Evolutionary conservation across 1,140 invertebrate genomes (phyloP).

Genomic region (Drosophila orosa): DNA sequence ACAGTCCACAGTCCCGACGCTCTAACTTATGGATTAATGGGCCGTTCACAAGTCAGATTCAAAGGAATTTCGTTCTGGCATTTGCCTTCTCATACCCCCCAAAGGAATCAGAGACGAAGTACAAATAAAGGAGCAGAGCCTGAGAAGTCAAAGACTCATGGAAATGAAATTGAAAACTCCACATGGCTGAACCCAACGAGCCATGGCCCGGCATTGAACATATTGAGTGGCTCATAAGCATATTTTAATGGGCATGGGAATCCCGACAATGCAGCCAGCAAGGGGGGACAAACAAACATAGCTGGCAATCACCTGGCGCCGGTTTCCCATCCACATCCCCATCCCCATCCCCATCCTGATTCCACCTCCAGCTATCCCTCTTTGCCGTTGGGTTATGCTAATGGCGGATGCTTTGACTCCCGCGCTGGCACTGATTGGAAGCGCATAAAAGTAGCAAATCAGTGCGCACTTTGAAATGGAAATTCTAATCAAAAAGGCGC

Average conservation of each 20-base stretch:
- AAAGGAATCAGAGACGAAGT: neutral
- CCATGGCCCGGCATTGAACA: conserved; percentile 32
- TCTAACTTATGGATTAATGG: neutral
- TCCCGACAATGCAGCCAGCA: conserved; percentile 25
- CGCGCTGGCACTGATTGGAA: conserved; percentile 68
- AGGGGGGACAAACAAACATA: conserved; percentile 49
- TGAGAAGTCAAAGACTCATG: conserved; percentile 9
- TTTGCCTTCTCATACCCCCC: neutral
- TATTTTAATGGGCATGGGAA: conserved; percentile 33
- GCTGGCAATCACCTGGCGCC: conserved; percentile 72
- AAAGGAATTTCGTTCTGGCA: conserved; percentile 6
- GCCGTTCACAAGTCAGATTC: neutral
- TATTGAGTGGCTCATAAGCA: conserved; percentile 49
- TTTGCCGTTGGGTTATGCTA: conserved; percentile 68
- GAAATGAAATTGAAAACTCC: conserved; percentile 32
- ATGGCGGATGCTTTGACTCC: conserved; percentile 66
- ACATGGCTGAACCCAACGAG: conserved; percentile 33
- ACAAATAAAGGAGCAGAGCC: conserved; percentile 2
- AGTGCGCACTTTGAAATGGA: conserved; percentile 77
- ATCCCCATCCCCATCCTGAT: conserved; percentile 1
- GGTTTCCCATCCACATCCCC: conserved; percentile 19
- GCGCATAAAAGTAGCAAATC: conserved; percentile 80
- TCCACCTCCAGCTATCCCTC: conserved; percentile 6
- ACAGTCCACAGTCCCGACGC: neutral
- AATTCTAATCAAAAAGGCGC: conserved; percentile 76